Conservation (phyloP, 2,888 invertebrate species). For the Strigamia maritima region DNA sequence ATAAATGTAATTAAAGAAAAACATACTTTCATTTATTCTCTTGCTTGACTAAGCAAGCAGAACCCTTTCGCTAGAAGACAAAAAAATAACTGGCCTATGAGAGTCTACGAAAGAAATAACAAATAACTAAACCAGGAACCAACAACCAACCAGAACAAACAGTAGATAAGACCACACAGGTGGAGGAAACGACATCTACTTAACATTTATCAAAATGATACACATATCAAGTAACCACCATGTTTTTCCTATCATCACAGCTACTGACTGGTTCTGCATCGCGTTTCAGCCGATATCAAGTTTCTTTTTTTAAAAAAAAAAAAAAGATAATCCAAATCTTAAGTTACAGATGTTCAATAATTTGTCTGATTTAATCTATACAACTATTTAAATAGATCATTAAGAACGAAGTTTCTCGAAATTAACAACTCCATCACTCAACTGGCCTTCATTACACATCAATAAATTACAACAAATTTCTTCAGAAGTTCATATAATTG, state of each 20-base stretch:
- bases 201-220: neutral
- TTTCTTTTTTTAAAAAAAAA: no score
- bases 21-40: no score
- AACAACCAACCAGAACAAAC: neutral
- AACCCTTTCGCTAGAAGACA: neutral
- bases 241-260: neutral
- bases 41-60: no score
- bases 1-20: no score
- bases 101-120: neutral
- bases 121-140: neutral
- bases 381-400: neutral
- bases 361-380: neutral
- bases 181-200: neutral
- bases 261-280: neutral
- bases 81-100: neutral
- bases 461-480: neutral
- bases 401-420: neutral
- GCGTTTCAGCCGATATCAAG: neutral
- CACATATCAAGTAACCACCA: neutral
- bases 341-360: neutral
- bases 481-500: neutral
- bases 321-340: neutral
- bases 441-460: neutral
- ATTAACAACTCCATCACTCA: neutral
- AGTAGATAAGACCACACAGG: neutral